Percentiles rank a stretch among this genome's conserved stretches.
phyloP scores from a whole-genome alignment of 2,888 invertebrate species.

The Pollenia griseotomentosa region DNA sequence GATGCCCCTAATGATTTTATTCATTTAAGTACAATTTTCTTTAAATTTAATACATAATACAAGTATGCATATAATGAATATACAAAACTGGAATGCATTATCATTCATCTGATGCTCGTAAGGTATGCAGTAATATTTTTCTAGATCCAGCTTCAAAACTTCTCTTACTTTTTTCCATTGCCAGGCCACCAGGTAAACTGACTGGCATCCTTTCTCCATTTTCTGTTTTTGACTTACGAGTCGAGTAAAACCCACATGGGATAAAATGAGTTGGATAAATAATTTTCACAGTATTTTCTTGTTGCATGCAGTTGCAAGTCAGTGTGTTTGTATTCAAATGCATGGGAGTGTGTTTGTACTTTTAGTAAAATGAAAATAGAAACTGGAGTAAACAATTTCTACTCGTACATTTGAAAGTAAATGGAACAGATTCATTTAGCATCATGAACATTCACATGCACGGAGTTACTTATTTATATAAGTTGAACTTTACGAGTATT shows the following conservation, averaged over 20 bases:
- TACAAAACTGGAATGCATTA: conserved; percentile 40
- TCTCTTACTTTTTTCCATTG: neutral
- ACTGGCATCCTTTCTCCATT: conserved; percentile 13
- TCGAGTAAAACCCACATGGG: conserved; percentile 54
- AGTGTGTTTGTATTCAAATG: neutral
- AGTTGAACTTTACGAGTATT: neutral
- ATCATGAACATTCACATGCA: neutral
- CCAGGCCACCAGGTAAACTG: neutral
- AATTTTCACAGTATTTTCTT: conserved; percentile 47
- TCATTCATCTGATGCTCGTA: conserved; percentile 41
- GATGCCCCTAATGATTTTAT: neutral
- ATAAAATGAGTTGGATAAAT: conserved; percentile 59
- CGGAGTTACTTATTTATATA: neutral
- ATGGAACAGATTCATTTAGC: conserved; percentile 68
- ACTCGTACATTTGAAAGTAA: conserved; percentile 65
- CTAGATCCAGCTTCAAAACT: conserved; percentile 29
- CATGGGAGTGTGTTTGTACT: neutral
- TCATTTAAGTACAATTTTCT: conserved; percentile 9
- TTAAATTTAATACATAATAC: neutral
- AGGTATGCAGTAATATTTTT: conserved; percentile 42
- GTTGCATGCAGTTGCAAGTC: conserved; percentile 1
- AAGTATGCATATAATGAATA: conserved; percentile 6
- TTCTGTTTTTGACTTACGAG: conserved; percentile 53
- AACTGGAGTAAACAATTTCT: conserved; percentile 69
- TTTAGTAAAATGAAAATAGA: conserved; percentile 59